A percentile compares a stretch with the other conserved stretches of the same genome.
These are phyloP conservation scores for Pedicia rivosa DNA, from an alignment of 2,888 invertebrate species.

Conservation along the genomic window DNA sequence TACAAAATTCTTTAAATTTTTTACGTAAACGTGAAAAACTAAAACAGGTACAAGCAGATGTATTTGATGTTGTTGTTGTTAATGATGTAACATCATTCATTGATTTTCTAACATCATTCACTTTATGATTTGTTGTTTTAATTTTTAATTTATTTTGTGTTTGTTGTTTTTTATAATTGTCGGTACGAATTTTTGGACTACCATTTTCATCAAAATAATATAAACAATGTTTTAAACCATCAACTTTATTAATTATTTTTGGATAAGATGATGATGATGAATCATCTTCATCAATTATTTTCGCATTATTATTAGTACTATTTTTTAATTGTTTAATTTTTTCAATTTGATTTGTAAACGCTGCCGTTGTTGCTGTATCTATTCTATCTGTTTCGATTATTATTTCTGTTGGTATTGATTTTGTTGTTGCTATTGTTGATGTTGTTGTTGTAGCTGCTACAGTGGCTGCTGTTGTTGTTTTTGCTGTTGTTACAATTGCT, in stretches of 20 bases:
- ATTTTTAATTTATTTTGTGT: neutral
- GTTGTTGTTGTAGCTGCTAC: too few relatives aligned
- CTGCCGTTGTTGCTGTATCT: too few relatives aligned
- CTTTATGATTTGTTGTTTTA: too few relatives aligned
- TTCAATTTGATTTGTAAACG: neutral
- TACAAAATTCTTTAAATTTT: constrained; percentile 9
- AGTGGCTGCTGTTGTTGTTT: too few relatives aligned
- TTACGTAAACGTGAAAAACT: constrained; percentile 7
- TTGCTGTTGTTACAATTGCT: too few relatives aligned
- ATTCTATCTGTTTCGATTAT: too few relatives aligned
- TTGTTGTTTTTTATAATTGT: constrained; percentile 8
- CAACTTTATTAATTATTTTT: constrained; percentile 28
- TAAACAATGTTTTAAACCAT: constrained; percentile 29
- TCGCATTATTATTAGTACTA: neutral
- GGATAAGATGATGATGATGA: too few relatives aligned
- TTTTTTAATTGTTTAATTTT: neutral
- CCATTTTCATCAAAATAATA: constrained; percentile 30
- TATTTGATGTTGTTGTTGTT: constrained; percentile 1
- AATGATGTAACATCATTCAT: constrained; percentile 7
- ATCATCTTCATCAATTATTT: constrained; percentile 8
- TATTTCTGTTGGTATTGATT: too few relatives aligned
- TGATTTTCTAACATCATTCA: too few relatives aligned
- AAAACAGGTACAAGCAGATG: constrained; percentile 8
- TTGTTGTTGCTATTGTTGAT: too few relatives aligned
- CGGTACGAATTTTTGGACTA: constrained; percentile 24